phyloP scores from a whole-genome alignment of 2,888 invertebrate species.

The Chloroclystis v-ata region DNA sequence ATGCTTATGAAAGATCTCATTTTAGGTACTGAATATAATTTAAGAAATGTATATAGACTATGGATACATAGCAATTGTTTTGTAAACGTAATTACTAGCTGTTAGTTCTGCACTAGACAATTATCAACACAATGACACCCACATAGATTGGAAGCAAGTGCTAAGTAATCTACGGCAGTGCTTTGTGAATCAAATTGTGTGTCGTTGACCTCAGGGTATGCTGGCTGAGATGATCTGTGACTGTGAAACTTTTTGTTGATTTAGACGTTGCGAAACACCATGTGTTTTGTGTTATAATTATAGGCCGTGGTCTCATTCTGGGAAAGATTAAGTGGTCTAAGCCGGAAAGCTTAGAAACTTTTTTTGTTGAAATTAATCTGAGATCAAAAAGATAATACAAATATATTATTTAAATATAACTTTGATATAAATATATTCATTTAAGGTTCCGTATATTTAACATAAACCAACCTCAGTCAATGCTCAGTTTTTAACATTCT shows the following conservation, averaged over 20 bases:
- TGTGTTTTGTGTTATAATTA: constrained; percentile 20
- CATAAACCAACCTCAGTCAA: too few species aligned
- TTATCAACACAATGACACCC: constrained; percentile 57
- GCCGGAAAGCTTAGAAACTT: background rate
- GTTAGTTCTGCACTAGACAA: constrained; percentile 37
- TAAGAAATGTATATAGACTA: constrained; percentile 17
- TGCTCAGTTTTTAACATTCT: too few species aligned
- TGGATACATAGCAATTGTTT: constrained; percentile 16
- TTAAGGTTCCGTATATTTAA: too few species aligned
- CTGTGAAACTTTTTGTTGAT: constrained; percentile 14
- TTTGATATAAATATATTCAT: too few species aligned
- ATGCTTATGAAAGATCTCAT: too few species aligned
- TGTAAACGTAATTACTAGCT: constrained; percentile 20
- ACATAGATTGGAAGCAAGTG: constrained; percentile 34
- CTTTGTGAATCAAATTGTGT: constrained; percentile 39
- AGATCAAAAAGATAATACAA: too few species aligned
- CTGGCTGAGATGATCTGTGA: constrained; percentile 16
- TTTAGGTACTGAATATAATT: too few species aligned
- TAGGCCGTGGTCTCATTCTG: constrained; percentile 1
- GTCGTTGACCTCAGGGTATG: constrained; percentile 41
- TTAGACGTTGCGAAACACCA: constrained; percentile 21
- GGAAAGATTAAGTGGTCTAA: background rate
- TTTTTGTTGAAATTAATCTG: background rate
- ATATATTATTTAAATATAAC: too few species aligned
- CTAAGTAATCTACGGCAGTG: constrained; percentile 13